Evolutionary conservation across 2,113 vertebrate species (phyloP).

Genomic region (Catharus bicknelli): DNA sequence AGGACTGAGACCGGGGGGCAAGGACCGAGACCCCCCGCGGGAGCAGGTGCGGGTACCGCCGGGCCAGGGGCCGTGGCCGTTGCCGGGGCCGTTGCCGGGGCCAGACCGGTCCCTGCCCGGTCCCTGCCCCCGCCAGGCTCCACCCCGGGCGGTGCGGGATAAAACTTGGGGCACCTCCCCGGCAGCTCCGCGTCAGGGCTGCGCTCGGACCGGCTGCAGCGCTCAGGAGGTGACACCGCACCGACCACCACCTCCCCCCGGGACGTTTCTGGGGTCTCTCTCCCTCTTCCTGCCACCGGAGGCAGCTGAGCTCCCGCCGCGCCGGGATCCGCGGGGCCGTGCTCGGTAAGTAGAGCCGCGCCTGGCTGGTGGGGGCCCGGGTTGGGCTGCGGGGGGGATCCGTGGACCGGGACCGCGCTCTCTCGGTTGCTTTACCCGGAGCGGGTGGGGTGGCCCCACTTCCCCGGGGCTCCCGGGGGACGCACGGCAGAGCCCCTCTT

Average conservation of each 20-base stretch:
- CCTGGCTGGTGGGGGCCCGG: background rate
- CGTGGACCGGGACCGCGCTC: background rate
- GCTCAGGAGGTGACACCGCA: background rate
- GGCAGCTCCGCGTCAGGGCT: conserved; percentile 25
- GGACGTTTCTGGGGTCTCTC: background rate
- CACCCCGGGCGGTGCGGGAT: conserved; percentile 54
- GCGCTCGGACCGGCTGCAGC: background rate
- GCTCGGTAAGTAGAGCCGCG: conserved; percentile 23
- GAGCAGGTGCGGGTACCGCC: background rate
- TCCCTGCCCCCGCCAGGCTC: conserved; percentile 55
- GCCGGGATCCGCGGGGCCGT: conserved; percentile 28
- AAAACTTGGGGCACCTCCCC: conserved; percentile 67
- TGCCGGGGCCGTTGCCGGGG: background rate
- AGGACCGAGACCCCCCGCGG: background rate
- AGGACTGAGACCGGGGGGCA: background rate
- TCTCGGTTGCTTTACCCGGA: background rate
- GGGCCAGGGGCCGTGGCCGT: background rate
- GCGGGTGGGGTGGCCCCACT: background rate
- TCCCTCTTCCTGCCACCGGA: background rate
- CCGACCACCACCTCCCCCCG: background rate
- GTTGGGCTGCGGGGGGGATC: background rate
- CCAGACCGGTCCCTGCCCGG: conserved; percentile 22
- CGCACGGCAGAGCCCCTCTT: background rate
- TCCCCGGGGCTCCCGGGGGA: background rate
- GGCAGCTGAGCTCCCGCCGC: background rate